Evolutionary conservation across 2,797 vertebrate genomes (phyloP), one percentile per base, ranked within the genome.

Genomic region (Melanotaenia trifasciata): DNA sequence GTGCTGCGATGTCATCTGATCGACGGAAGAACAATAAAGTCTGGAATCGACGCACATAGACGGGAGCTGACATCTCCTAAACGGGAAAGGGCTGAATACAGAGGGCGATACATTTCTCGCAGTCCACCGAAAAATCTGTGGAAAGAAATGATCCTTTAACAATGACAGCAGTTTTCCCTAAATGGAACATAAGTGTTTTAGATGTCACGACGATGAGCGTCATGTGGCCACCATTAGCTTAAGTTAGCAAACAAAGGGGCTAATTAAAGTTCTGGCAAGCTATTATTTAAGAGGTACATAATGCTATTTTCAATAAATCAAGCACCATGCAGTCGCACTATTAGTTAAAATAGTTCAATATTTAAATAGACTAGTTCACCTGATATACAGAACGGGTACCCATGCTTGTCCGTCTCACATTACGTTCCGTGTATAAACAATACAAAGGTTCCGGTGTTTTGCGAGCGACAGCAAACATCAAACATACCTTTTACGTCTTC

Each of bases 371-470:
- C 1, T n/a, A 22, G 9, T 60, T 85, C n/a, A 94, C 94, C 91
- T 61, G 83, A 30, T 36, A 28, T 5, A 59, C 28, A 24, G 68
- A 18, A 14, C 57, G 26, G 11, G 64, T 43, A 1, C 72, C 80
- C 94, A 94, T 93, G 54, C 36, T 84, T 58, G 89, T 92, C 84
- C 94, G 80, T 74, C 83, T 16, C 4, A 4, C 3, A 87, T 76
- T 70, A 57, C 69, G 0, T 18, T 80, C 89, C 89, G 78, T 73
- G 6, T 4, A 2, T 6, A 0, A 24, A 20, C 0, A 26, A 1
- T 0, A 32, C 35, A 79, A 85, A 40, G 20, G 93, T 94, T 94
- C 94, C 93, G 78, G n/a, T 14, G 7, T 50, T n/a, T 8, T 50
- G 22, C 0, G n/a, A n/a, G 11, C n/a, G 47, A 22, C 20, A 11